Evolutionary conservation across 1,140 invertebrate species (phyloP), one percentile per base, ranked within the genome.

Genomic region (Paraescarpia echinospica): DNA sequence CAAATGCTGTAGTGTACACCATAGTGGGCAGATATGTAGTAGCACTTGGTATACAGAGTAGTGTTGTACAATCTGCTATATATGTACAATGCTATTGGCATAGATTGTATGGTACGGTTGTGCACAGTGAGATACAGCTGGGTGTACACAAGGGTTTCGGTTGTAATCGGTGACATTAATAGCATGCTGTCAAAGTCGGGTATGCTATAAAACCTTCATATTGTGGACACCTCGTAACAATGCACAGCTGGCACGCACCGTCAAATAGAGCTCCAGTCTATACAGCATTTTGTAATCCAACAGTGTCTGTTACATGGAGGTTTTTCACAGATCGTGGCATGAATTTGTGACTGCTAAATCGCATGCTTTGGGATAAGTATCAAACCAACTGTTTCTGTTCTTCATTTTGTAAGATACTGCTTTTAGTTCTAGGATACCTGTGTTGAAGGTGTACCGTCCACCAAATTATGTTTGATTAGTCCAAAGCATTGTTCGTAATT

Each of bases 31-130:
- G 59, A 77, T 31, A 77, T 27, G 59, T 77, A 77, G 59, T 2
- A 77, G 59, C 59, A 77, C 59, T 27, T 77, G 59, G 59, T 77
- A 31, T 77, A 77, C 27, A 31, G 12, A 2, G 12, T 77, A 77
- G 59, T 77, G 22, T 77, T 77, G 59, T 77, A 77, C 59, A 77
- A 77, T 12, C 59, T 77, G 59, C 8, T 77, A 31, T 77, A 77
- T 77, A 14, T 77, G 59, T 92, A 9, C 92, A 9, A 93, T n/a
- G 90, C 91, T 35, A 89, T 92, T 89, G 18, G 89, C 92, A 89
- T 93, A 31, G 2, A 22, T 77, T 77, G 59, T 77, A 77, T 77
- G 59, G 18, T 31, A 77, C 2, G 59, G 59, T 31, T 77, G 59
- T 77, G 22, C 59, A 77, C 59, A 77, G 0, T 27, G 59, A 2